Evolutionary conservation across 1,140 invertebrate genomes (phyloP).

Genomic region (Protaetia brevitarsis): DNA sequence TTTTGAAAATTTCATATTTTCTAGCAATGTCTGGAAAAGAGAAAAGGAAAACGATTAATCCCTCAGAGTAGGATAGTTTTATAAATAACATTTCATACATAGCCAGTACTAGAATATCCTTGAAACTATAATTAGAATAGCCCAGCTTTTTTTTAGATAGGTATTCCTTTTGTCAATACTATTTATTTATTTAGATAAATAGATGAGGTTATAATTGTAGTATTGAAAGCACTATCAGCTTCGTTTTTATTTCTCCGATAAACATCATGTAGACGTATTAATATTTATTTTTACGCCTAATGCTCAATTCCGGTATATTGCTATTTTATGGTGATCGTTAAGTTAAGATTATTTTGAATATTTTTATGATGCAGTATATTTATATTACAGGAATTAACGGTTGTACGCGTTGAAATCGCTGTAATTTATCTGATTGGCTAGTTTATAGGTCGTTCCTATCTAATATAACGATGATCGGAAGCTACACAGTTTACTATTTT

Average conservation of each 20-base stretch:
- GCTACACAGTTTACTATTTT: no score
- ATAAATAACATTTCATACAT: no score
- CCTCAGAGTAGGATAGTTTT: no score
- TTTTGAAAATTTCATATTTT: no score
- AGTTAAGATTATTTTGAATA: conserved; percentile 11
- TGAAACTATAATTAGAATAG: no score
- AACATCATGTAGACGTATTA: not conserved
- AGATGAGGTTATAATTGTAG: not conserved
- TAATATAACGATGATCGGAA: no score
- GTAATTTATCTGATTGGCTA: not conserved
- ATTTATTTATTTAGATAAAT: not conserved
- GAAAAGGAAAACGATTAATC: no score
- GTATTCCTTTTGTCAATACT: not conserved
- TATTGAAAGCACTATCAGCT: not conserved
- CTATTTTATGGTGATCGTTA: not conserved
- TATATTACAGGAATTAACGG: not conserved
- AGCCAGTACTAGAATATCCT: no score
- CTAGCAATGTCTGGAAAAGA: no score
- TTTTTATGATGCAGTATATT: not conserved
- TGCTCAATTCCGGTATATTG: not conserved
- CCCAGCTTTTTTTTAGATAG: no score
- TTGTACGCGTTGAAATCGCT: not conserved
- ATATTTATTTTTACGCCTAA: conserved; percentile 7
- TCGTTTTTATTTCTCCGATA: not conserved
- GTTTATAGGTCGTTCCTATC: not conserved